phyloP scores from a whole-genome alignment of 2,888 invertebrate genomes.

The Trachelus tabidus region DNA sequence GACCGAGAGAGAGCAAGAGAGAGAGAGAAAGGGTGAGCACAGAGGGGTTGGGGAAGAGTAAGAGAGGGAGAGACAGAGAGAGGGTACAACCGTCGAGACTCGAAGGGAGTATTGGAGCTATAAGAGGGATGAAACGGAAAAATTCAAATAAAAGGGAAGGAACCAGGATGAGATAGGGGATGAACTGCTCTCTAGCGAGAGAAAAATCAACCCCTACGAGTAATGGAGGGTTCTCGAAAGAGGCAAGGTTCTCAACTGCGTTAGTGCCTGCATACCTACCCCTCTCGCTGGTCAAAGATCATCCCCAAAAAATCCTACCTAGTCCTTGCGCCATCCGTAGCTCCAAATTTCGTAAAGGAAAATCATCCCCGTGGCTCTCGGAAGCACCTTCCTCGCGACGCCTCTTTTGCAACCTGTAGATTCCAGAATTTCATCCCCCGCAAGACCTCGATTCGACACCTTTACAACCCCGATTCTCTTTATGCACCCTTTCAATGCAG shows the following conservation, averaged over 20 bases:
- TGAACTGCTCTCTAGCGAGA: background rate
- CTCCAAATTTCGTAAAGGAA: background rate
- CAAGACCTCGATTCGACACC: background rate
- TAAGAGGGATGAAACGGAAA: background rate
- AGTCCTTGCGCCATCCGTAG: background rate
- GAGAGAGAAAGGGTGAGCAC: background rate
- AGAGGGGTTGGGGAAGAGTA: background rate
- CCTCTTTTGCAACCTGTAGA: background rate
- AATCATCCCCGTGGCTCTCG: background rate
- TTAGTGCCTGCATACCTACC: background rate
- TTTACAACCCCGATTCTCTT: background rate
- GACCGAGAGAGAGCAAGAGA: background rate
- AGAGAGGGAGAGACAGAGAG: slow-evolving; percentile 1
- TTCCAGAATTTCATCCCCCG: background rate
- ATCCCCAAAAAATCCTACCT: background rate
- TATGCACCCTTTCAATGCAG: background rate
- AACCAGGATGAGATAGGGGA: background rate
- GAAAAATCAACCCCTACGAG: slow-evolving; percentile 2
- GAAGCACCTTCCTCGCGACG: background rate
- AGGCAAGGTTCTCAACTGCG: background rate
- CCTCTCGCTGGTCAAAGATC: background rate
- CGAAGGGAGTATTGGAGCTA: background rate
- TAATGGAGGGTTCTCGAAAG: background rate
- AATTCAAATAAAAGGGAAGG: background rate
- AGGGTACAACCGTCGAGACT: background rate